Conservation (phyloP, 2,797 vertebrate genomes). For the Coluber constrictor region DNA sequence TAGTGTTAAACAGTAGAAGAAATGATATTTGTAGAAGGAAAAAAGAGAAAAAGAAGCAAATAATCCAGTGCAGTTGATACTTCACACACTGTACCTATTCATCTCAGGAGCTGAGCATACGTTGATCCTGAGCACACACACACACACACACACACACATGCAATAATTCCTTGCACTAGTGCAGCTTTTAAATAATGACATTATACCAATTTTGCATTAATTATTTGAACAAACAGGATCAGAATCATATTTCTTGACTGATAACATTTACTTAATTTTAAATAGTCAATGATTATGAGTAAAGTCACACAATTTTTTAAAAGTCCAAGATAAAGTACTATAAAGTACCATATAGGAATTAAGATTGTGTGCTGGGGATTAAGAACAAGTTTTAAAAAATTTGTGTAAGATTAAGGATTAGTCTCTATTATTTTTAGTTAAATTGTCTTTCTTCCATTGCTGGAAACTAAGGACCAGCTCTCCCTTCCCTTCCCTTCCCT, state of each 20-base stretch:
- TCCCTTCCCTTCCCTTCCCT: neutral
- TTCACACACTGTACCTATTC: neutral
- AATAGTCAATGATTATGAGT: neutral
- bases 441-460: neutral
- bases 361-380: neutral
- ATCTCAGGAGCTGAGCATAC: neutral
- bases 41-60: neutral
- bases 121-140: neutral
- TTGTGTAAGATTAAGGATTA: neutral
- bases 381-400: neutral
- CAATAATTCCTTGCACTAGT: neutral
- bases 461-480: neutral
- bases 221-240: neutral
- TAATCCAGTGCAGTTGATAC: neutral
- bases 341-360: neutral
- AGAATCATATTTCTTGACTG: neutral
- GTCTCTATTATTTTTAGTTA: neutral
- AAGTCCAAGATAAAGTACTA: neutral
- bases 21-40: constrained; percentile 11
- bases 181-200: neutral
- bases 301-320: neutral
- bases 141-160: too few species aligned
- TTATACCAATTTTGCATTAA: neutral
- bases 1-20: constrained; percentile 17
- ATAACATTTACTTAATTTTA: neutral